Conservation (phyloP, 2,888 invertebrate genomes). For the Drosophila peninsularis region DNA sequence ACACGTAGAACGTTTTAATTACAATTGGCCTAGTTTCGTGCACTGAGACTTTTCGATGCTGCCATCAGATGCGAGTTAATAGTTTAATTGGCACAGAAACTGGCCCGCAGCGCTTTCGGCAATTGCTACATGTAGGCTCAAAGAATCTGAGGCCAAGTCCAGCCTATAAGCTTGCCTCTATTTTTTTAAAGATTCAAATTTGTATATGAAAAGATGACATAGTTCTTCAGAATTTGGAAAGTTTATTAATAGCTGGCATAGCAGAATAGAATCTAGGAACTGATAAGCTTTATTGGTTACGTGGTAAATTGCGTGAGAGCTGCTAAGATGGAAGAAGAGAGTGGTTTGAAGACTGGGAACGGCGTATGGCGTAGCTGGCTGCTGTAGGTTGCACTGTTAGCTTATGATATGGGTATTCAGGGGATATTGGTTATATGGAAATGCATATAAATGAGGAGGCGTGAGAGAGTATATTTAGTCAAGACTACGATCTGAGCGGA, state of each 20-base stretch:
- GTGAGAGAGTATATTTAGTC: too few relatives aligned
- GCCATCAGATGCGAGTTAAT: conserved; percentile 68
- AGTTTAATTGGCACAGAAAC: conserved; percentile 67
- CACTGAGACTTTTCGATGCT: conserved; percentile 37
- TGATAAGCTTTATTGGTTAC: too few relatives aligned
- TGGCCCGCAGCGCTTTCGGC: conserved; percentile 27
- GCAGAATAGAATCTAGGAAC: background rate
- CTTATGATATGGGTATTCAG: background rate
- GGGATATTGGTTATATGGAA: background rate
- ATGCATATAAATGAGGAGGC: too few relatives aligned
- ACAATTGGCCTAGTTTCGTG: conserved; percentile 77
- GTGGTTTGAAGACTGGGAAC: background rate
- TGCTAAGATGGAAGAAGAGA: background rate
- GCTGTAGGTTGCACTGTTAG: too few relatives aligned
- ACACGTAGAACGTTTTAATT: conserved; percentile 82
- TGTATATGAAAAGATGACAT: conserved; percentile 5
- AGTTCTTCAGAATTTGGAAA: conserved; percentile 8
- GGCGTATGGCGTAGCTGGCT: background rate
- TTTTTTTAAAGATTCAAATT: background rate
- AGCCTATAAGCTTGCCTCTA: background rate
- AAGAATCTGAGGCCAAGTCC: background rate
- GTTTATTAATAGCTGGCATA: background rate
- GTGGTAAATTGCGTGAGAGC: background rate
- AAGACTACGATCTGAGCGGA: too few relatives aligned
- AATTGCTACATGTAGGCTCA: conserved; percentile 25